These are phyloP conservation scores for Parnassius apollo DNA, from an alignment of 2,888 invertebrate genomes.

Conservation along the genomic window DNA sequence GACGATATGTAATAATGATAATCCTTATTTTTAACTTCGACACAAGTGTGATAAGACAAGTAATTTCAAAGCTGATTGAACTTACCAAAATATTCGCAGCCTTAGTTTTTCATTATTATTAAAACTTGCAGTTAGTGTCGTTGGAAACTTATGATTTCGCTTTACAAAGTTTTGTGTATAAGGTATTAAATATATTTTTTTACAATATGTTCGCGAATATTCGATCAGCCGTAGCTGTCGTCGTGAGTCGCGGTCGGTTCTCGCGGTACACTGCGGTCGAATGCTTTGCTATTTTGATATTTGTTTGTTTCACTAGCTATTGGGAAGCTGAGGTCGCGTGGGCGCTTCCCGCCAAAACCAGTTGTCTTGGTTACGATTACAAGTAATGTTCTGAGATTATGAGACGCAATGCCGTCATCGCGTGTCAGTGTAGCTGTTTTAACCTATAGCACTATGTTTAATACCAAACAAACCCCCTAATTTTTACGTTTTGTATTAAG, in stretches of 20 bases:
- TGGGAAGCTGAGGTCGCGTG: conserved; percentile 43
- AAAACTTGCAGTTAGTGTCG: background rate
- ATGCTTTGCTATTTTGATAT: conserved; percentile 44
- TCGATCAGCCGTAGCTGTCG: conserved; percentile 75
- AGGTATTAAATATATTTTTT: conserved; percentile 3
- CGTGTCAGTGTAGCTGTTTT: conserved; percentile 26
- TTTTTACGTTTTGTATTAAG: too few relatives aligned
- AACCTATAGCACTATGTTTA: too few relatives aligned
- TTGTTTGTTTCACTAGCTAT: conserved; percentile 39
- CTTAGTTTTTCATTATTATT: background rate
- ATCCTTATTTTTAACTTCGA: too few relatives aligned
- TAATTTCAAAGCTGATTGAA: background rate
- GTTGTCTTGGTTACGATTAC: conserved; percentile 62
- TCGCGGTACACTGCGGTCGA: conserved; percentile 79
- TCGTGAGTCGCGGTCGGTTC: conserved; percentile 64
- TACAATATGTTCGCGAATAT: conserved; percentile 34
- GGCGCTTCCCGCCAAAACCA: conserved; percentile 74
- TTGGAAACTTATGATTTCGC: background rate
- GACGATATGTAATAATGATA: too few relatives aligned
- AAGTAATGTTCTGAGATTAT: too few relatives aligned
- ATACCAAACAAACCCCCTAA: too few relatives aligned
- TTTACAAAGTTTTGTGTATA: background rate
- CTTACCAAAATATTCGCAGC: conserved; percentile 15
- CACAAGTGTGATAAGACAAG: too few relatives aligned
- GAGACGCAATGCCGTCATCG: conserved; percentile 45